Percentiles rank a stretch among this genome's conserved stretches.
Evolutionary conservation across 2,113 vertebrate species (phyloP).

Genomic region (Cynoglossus semilaevis): DNA sequence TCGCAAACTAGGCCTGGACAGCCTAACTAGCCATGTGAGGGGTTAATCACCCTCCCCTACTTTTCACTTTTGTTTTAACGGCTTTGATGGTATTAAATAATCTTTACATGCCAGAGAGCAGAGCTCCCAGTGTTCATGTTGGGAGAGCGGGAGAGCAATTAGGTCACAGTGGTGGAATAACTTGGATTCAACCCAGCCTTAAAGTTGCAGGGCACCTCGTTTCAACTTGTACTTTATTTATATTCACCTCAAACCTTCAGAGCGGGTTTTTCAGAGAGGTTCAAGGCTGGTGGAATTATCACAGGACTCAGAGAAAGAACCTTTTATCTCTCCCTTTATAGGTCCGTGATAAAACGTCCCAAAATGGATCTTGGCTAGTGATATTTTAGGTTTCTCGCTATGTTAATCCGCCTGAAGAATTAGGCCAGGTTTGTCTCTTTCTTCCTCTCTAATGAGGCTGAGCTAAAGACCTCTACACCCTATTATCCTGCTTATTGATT

Average conservation of each 20-base stretch:
- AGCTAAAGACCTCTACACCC: slow-evolving; percentile 63
- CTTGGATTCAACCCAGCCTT: slow-evolving; percentile 64
- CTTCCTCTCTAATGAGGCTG: slow-evolving; percentile 68
- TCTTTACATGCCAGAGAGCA: slow-evolving; percentile 76
- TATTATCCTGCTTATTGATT: slow-evolving; percentile 66
- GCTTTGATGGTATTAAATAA: slow-evolving; percentile 82
- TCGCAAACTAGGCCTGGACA: slow-evolving; percentile 10
- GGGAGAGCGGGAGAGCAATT: slow-evolving; percentile 66
- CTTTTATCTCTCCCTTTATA: slow-evolving; percentile 44
- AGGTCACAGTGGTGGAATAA: slow-evolving; percentile 71
- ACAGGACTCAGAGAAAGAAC: slow-evolving; percentile 43
- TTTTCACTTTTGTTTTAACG: slow-evolving; percentile 63
- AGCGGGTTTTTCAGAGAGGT: slow-evolving; percentile 59
- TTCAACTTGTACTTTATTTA: slow-evolving; percentile 48
- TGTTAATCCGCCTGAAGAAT: slow-evolving; percentile 73
- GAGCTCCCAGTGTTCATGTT: slow-evolving; percentile 67
- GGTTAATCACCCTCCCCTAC: slow-evolving; percentile 47
- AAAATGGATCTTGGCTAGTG: slow-evolving; percentile 57
- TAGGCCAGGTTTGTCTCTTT: slow-evolving; percentile 66
- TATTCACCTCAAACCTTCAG: slow-evolving; percentile 56
- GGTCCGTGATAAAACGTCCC: slow-evolving; percentile 60
- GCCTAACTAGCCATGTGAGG: slow-evolving; percentile 20
- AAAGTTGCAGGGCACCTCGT: slow-evolving; percentile 61
- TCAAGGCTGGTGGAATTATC: slow-evolving; percentile 58
- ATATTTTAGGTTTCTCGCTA: slow-evolving; percentile 68